phyloP scores from a whole-genome alignment of 2,113 vertebrate species.

The Erinaceus europaeus region DNA sequence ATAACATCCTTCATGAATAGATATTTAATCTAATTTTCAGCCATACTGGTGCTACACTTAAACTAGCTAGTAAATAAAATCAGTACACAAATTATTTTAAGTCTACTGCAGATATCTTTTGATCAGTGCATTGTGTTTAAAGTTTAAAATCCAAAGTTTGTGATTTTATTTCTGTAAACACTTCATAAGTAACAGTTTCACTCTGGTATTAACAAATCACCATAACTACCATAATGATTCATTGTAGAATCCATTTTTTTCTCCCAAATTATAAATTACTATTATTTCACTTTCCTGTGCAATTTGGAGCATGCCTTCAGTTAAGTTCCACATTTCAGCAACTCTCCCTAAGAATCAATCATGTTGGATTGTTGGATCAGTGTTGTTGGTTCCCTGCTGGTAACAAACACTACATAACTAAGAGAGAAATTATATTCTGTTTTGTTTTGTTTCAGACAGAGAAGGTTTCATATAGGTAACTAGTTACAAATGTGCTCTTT shows the following conservation, averaged over 20 bases:
- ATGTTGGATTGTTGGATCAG: background rate
- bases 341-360: background rate
- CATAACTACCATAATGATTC: background rate
- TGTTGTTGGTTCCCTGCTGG: background rate
- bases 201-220: constrained; percentile 17
- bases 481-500: background rate
- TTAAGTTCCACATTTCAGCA: background rate
- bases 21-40: constrained; percentile 8
- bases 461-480: background rate
- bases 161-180: background rate
- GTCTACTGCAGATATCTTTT: background rate
- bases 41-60: background rate
- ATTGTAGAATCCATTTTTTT: background rate
- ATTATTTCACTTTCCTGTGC: background rate
- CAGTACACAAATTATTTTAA: background rate
- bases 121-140: background rate
- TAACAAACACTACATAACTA: background rate
- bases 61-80: background rate
- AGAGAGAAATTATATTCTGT: background rate
- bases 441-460: constrained; percentile 15
- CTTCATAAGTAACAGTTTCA: background rate
- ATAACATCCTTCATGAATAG: background rate
- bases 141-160: background rate
- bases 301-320: background rate
- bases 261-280: too few relatives aligned